Evolutionary conservation across 2,113 vertebrate species (phyloP).

Genomic region (Dolichallabes microphthalmus): DNA sequence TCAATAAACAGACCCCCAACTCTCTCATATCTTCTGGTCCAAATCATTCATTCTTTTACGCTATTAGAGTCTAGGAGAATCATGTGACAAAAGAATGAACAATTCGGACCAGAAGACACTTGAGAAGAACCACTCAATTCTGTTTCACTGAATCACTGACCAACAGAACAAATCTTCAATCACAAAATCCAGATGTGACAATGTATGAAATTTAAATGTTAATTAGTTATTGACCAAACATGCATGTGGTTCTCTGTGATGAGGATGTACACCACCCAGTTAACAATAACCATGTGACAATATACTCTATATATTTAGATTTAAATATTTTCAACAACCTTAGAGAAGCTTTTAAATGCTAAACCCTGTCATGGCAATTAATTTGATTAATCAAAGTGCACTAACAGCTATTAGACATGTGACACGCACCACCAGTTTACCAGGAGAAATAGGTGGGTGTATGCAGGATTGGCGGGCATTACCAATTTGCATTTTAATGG

Average conservation of each 20-base stretch:
- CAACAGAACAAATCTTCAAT: not conserved
- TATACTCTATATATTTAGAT: not conserved
- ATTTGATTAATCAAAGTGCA: constrained; percentile 9
- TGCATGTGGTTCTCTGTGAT: not conserved
- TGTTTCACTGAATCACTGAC: not conserved
- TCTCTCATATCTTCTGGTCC: too few relatives aligned
- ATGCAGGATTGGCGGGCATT: not conserved
- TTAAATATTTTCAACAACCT: not conserved
- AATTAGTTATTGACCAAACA: not conserved
- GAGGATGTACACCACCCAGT: not conserved
- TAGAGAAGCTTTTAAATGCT: not conserved
- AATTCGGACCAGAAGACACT: too few relatives aligned
- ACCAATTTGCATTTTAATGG: not conserved
- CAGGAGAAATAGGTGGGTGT: not conserved
- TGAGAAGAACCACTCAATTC: too few relatives aligned
- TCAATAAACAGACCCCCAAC: too few relatives aligned
- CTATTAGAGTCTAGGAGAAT: too few relatives aligned
- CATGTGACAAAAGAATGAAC: too few relatives aligned
- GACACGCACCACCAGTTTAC: not conserved
- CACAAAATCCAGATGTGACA: not conserved
- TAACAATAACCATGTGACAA: not conserved
- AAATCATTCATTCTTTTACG: too few relatives aligned
- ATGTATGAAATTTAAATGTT: not conserved
- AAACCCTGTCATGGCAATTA: not conserved
- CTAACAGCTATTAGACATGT: not conserved